Evolutionary conservation across 1,140 invertebrate species (phyloP).

Genomic region (Ditylenchus dipsaci): DNA sequence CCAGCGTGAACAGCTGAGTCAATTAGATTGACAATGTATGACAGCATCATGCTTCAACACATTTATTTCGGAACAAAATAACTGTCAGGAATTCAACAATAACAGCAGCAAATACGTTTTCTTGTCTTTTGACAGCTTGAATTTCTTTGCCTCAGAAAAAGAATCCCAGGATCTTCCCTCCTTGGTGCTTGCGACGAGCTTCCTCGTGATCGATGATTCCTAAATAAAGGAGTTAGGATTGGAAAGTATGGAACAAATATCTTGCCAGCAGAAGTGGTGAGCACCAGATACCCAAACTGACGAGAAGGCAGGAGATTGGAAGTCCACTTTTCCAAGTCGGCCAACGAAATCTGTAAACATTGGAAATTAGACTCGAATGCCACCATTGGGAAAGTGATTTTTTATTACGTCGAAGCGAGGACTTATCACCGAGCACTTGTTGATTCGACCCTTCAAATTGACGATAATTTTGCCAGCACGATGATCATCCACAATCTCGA

Average conservation of each 20-base stretch:
- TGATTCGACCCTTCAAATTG: constrained; percentile 91
- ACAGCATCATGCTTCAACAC: no score
- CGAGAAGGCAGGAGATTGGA: constrained; percentile 92
- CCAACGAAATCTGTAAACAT: constrained; percentile 70
- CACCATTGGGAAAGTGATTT: constrained; percentile 68
- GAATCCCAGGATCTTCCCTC: constrained; percentile 99
- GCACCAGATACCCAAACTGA: constrained; percentile 97
- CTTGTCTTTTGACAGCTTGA: no score
- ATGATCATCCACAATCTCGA: constrained; percentile 98
- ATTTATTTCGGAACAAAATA: not conserved
- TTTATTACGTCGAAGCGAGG: constrained; percentile 75
- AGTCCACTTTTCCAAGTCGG: constrained; percentile 95
- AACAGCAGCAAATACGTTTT: not conserved
- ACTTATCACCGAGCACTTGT: constrained; percentile 72
- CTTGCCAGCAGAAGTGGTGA: constrained; percentile 97
- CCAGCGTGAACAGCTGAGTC: no score
- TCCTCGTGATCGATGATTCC: constrained; percentile 99
- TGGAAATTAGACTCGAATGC: not conserved
- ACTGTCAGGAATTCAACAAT: not conserved
- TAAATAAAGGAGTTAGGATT: no score
- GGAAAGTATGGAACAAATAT: no score
- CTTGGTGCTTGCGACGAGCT: constrained; percentile 96
- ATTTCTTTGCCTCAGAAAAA: constrained; percentile 78
- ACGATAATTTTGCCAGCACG: constrained; percentile 97
- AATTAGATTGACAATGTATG: no score